These are phyloP conservation scores for Macrophya alboannulata DNA, from an alignment of 2,888 invertebrate genomes.

Conservation along the genomic window DNA sequence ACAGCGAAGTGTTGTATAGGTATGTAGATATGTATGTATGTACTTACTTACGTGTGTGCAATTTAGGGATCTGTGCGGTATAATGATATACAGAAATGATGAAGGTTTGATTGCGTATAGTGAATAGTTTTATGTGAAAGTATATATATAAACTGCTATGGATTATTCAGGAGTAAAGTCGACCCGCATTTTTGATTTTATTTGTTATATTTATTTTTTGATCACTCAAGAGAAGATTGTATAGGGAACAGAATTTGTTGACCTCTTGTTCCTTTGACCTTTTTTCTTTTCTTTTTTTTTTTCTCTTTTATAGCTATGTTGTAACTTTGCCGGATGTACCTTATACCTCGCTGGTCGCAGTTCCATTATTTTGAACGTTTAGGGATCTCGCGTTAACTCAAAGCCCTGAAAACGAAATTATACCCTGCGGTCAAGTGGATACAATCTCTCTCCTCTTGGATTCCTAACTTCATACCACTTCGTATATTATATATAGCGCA, in stretches of 20 bases:
- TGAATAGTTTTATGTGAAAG: background rate
- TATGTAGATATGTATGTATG: background rate
- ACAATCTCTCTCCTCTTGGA: conserved; percentile 13
- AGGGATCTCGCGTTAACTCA: conserved; percentile 26
- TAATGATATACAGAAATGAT: conserved; percentile 13
- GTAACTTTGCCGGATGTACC: background rate
- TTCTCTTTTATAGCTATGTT: background rate
- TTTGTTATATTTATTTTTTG: background rate
- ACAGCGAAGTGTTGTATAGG: background rate
- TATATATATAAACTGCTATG: background rate
- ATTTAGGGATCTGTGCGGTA: background rate
- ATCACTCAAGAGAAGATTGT: too few species aligned
- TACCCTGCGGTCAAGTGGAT: conserved; percentile 51
- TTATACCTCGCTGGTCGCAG: background rate
- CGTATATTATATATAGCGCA: conserved; percentile 19
- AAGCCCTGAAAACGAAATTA: conserved; percentile 33
- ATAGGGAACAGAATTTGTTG: background rate
- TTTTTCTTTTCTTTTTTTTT: background rate
- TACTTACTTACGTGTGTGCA: background rate
- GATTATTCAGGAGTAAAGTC: background rate
- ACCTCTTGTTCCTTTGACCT: background rate
- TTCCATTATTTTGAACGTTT: conserved; percentile 19
- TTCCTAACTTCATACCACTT: conserved; percentile 9
- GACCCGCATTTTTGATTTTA: background rate
- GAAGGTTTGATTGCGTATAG: background rate